Evolutionary conservation across 2,888 invertebrate genomes (phyloP), one percentile per base, ranked within the genome.

Genomic region (Folsomia candida): DNA sequence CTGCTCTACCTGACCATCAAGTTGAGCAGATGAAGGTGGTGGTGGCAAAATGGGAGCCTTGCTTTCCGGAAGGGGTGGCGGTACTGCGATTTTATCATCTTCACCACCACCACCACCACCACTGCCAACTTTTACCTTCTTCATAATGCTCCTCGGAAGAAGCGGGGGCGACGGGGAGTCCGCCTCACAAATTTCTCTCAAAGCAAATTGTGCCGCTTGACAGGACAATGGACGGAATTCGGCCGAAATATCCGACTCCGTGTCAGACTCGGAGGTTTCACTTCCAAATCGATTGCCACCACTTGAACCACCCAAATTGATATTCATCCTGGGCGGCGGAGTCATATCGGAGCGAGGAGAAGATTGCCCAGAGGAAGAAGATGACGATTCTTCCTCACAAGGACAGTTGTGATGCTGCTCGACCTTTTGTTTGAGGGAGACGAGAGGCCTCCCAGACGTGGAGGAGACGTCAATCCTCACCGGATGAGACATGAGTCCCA

Each of bases 251-350:
- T 80, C 80, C 1, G 78, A 78, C 47, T 80, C 80, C 4, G 80
- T 80, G 68, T 80, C 80, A 70, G 76, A 76, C 68, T 80, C 80
- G 65, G 77, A 77, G 26, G 78, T 80, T 65, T 80, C 80, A 69
- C 76, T 76, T 25, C 80, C 80, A 59, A 80, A 80, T 60, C 78
- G 74, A 29, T 76, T 75, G 0, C 73, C 74, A 22, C 72, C 76
- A 20, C 73, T 68, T 20, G 59, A 59, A 47, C 9, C 9, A 47
- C 18, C 18, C 47, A 47, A 47, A n/a, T n/a, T n/a, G 18, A 47
- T 47, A 26, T 74, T 78, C 4, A 78, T 74, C 22, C 78, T 63
- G 2, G 78, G 78, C 3, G 78, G 78, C 2, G 80, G 80, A 3
- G 80, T 78, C 76, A 79, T 78, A 54, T 79, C 78, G 3, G 78